A percentile compares a stretch with the other conserved stretches of the same genome.
Evolutionary conservation across 1,140 invertebrate species (phyloP).

Genomic region (Solen grandis): DNA sequence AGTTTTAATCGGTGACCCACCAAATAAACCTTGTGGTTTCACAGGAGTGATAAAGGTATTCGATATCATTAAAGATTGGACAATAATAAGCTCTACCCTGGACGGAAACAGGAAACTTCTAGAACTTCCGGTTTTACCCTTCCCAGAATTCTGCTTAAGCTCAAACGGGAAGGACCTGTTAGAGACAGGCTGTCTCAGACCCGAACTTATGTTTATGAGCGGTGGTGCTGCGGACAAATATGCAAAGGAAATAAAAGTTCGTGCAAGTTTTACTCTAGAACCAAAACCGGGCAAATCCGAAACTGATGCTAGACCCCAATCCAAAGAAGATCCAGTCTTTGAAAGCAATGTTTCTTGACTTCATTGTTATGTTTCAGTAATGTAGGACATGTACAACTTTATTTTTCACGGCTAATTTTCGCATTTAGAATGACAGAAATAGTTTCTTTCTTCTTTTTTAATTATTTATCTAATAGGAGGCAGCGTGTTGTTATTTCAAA

Average conservation of each 20-base stretch:
- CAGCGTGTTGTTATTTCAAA: too few relatives aligned
- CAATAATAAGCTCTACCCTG: constrained; percentile 67
- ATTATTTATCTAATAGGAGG: too few relatives aligned
- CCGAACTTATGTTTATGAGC: constrained; percentile 40
- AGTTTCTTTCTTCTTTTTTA: too few relatives aligned
- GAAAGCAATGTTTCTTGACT: too few relatives aligned
- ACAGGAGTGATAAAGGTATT: constrained; percentile 67
- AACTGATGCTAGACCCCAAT: too few relatives aligned
- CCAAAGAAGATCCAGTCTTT: too few relatives aligned
- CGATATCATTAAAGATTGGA: constrained; percentile 71
- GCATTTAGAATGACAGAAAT: too few relatives aligned
- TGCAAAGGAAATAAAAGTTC: constrained; percentile 68
- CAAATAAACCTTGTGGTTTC: constrained; percentile 70
- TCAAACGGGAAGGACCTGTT: constrained; percentile 62
- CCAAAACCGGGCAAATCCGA: not conserved
- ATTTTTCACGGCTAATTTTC: too few relatives aligned
- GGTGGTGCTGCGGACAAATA: constrained; percentile 65
- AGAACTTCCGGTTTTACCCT: constrained; percentile 69
- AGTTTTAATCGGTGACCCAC: constrained; percentile 66
- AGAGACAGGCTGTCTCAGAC: constrained; percentile 39
- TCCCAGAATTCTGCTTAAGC: constrained; percentile 66
- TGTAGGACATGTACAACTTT: too few relatives aligned
- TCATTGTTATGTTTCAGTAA: too few relatives aligned
- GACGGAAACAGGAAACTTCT: constrained; percentile 61
- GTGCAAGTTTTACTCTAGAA: constrained; percentile 34